Percentiles rank a stretch among this genome's conserved stretches.
Evolutionary conservation across 2,888 invertebrate species (phyloP).

Genomic region (Criorhina ranunculi): DNA sequence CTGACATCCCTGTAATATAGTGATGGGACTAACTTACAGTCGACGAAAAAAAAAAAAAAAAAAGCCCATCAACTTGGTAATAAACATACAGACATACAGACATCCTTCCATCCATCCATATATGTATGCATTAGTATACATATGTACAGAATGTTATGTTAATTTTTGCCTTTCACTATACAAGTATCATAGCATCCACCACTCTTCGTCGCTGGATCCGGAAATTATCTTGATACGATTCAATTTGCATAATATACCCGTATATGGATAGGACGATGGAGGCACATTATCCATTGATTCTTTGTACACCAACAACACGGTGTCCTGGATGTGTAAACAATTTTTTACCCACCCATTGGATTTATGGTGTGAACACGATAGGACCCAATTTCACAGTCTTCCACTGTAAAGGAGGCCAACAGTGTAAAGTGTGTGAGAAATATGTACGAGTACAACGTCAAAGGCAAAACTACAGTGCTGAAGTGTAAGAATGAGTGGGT

Average conservation of each 20-base stretch:
- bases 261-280: constrained; percentile 23
- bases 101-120: background rate
- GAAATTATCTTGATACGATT: constrained; percentile 65
- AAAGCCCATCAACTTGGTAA: constrained; percentile 3
- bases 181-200: constrained; percentile 11
- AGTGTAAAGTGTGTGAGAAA: background rate
- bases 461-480: background rate
- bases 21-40: background rate
- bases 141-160: constrained; percentile 25
- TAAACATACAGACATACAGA: background rate
- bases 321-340: constrained; percentile 47
- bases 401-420: background rate
- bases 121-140: background rate
- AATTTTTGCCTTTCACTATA: constrained; percentile 48
- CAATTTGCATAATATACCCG: constrained; percentile 65
- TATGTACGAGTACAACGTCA: constrained; percentile 18
- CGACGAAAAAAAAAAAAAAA: background rate
- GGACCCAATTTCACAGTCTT: constrained; percentile 42
- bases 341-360: constrained; percentile 19
- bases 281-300: constrained; percentile 46
- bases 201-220: constrained; percentile 26
- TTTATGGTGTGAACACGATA: constrained; percentile 60
- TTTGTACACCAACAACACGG: constrained; percentile 18
- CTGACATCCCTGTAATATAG: constrained; percentile 17
- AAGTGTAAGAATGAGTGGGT: background rate